phyloP scores from a whole-genome alignment of 2,113 vertebrate genomes.

The Rostratula benghalensis region DNA sequence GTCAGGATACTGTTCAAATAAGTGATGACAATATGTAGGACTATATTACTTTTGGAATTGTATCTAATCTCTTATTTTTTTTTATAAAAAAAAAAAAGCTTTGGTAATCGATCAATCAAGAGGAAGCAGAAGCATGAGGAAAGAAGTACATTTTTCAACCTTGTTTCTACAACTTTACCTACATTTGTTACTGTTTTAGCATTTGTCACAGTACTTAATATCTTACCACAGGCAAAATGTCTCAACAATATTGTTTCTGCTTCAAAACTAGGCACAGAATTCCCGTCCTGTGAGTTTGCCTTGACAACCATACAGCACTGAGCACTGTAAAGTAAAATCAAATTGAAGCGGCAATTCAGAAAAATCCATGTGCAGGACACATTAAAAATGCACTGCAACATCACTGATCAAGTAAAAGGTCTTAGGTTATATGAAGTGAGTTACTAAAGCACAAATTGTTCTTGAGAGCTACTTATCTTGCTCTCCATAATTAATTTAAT shows the following conservation, averaged over 20 bases:
- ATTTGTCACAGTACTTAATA: constrained; percentile 29
- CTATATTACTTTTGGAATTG: background rate
- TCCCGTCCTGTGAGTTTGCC: background rate
- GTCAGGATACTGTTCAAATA: background rate
- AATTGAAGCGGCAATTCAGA: constrained; percentile 32
- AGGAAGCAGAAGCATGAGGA: background rate
- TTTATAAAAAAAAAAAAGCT: background rate
- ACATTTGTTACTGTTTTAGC: constrained; percentile 13
- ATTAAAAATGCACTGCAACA: constrained; percentile 57
- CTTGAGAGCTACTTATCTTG: constrained; percentile 58
- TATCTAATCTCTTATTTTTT: background rate
- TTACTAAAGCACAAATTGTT: constrained; percentile 36
- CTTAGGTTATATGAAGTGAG: constrained; percentile 48
- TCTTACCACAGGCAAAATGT: constrained; percentile 35
- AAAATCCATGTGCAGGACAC: background rate
- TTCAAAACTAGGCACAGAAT: constrained; percentile 4
- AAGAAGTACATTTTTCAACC: background rate
- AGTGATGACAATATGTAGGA: background rate
- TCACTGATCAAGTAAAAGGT: constrained; percentile 40
- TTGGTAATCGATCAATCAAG: background rate
- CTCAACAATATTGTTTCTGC: background rate
- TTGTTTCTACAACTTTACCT: background rate
- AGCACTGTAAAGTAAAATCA: constrained; percentile 15
- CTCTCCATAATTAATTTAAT: constrained; percentile 63
- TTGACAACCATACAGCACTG: background rate